These are phyloP conservation scores for Brachyalestes nurse DNA, from an alignment of 2,797 vertebrate genomes.

Conservation along the genomic window DNA sequence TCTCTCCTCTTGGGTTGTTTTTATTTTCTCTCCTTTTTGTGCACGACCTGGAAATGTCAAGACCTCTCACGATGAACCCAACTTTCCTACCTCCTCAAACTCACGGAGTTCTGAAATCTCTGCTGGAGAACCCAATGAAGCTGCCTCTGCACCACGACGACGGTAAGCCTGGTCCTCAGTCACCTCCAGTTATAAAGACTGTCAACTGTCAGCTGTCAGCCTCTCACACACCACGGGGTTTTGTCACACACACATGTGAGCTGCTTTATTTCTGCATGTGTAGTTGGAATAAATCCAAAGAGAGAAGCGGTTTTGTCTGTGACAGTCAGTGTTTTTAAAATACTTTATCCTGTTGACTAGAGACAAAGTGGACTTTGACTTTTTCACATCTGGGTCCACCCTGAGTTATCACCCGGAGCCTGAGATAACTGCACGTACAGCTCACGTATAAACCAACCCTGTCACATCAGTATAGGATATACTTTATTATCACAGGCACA, in stretches of 20 bases:
- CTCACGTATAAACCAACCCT: not conserved
- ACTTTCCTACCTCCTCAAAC: slow-evolving; percentile 85
- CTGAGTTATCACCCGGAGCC: not conserved
- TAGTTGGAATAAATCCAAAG: not conserved
- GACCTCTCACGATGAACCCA: slow-evolving; percentile 82
- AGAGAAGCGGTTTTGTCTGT: not conserved
- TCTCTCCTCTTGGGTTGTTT: not conserved
- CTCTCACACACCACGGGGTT: no score
- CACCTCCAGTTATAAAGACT: no score
- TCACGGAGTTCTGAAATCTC: slow-evolving; percentile 88
- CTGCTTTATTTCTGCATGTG: not conserved
- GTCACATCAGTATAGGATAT: not conserved
- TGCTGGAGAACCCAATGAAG: slow-evolving; percentile 89
- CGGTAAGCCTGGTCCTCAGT: slow-evolving; percentile 73
- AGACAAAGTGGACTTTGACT: not conserved
- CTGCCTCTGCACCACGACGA: slow-evolving; percentile 85
- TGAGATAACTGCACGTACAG: not conserved
- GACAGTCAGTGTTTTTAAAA: not conserved
- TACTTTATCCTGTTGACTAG: not conserved
- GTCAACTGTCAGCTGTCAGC: not conserved
- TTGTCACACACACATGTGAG: not conserved
- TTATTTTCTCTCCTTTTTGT: not conserved
- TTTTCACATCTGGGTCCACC: not conserved
- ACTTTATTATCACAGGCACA: not conserved
- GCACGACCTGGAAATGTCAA: slow-evolving; percentile 78